Base-by-base conservation (phyloP, 2,888 invertebrate species). In the Crocallis elinguaria region DNA sequence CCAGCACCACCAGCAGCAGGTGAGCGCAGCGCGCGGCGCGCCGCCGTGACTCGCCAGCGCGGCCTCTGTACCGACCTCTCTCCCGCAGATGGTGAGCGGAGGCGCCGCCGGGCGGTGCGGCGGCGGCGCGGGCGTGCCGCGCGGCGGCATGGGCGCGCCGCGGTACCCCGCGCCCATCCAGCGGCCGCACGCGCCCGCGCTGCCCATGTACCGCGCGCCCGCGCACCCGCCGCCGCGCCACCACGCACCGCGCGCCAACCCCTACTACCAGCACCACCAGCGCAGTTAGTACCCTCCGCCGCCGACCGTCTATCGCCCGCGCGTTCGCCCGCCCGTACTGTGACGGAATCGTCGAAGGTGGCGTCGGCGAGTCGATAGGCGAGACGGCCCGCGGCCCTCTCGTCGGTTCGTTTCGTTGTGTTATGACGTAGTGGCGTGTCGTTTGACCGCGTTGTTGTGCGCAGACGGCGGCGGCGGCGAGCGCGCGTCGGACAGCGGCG, bases 101-200 rank as follows among this genome's bases (percentile, higher is more conserved):
- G 85, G 86, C 49, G 78, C 78, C 77, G 82, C 80, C 77, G 84
- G 82, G 5, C 84, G 84, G 7, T 77, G 79, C 69, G 82, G 73
- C 49, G 81, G 73, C 57, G 77, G 75, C 42, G 74, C 66, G 36
- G 71, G 62, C 7, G 16, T 14, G 3, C 35, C 41, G 14, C 41
- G 49, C 38, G 45, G 16, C 32, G 44, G 38, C 43, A 23, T 36
- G 14, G 73, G 59, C 75, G 83, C 86, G 62, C 88, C 88, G 73
- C 88, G 92, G 57, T 92, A 92, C 81, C 92, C 93, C 36, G 84
- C 92, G 71, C 93, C 93, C 66, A 93, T 93, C 69, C 93, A 93
- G 83, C 86, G 93, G 17, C 92, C 92, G 62, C 88, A 81, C 70
- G 85, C 88, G 71, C 86, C 87, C 62, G 82, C 84, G 49, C 68